These are phyloP conservation scores for Mirounga angustirostris DNA, from an alignment of 2,113 vertebrate genomes.

Conservation along the genomic window DNA sequence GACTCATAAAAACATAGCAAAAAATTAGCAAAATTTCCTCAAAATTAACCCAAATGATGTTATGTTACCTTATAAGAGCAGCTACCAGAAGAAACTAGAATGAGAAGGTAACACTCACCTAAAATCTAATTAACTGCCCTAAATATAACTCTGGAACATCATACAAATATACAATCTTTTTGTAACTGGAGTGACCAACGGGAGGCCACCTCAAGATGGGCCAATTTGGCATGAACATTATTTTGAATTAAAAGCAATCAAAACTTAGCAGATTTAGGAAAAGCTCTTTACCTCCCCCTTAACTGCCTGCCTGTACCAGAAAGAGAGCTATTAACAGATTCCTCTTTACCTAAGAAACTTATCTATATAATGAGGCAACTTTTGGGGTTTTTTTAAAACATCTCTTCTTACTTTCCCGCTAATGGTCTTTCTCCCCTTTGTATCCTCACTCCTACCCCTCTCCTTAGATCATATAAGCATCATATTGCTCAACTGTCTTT, in stretches of 20 bases:
- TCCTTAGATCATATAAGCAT: neutral
- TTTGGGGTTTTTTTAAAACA: neutral
- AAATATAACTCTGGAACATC: neutral
- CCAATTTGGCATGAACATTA: neutral
- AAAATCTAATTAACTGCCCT: conserved; percentile 29
- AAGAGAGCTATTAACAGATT: neutral
- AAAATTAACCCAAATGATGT: neutral
- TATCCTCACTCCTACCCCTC: neutral
- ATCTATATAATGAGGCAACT: neutral
- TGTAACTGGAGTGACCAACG: neutral
- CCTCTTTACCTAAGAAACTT: neutral
- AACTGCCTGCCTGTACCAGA: neutral
- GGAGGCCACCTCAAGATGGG: neutral
- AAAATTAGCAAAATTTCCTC: conserved; percentile 3
- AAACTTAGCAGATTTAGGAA: neutral
- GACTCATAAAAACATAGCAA: neutral
- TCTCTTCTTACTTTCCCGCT: neutral
- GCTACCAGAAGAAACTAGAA: neutral
- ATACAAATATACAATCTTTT: neutral
- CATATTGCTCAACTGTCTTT: neutral
- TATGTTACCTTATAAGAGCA: neutral
- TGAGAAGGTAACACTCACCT: neutral
- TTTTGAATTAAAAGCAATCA: neutral
- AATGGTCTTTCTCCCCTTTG: neutral
- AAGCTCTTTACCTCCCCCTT: neutral